Evolutionary conservation across 2,888 invertebrate species (phyloP), one percentile per base, ranked within the genome.

Genomic region (Agrenia bidenticulata): DNA sequence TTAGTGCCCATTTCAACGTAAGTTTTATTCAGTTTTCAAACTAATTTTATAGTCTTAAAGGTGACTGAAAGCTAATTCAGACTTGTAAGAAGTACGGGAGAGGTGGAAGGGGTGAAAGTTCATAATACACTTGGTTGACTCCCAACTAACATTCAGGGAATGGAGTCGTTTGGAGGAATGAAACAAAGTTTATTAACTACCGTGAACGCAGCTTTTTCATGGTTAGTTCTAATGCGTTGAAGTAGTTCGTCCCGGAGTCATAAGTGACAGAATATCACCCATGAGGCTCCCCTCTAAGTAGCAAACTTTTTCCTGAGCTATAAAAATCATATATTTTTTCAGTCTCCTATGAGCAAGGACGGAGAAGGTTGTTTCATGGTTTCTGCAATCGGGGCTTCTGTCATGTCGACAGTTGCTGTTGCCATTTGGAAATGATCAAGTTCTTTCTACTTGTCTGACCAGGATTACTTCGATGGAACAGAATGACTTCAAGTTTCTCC

Each of bases 1-100:
- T 85, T 74, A 85, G 85, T 73, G 81, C 82, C 2, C 84, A 77
- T 67, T 68, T 76, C 60, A 76, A 70, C 59, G 77, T 77, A 72
- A 76, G 74, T 72, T 67, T 63, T 63, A 45, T 26, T 41, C 50
- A 19, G 19, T 45, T 19, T 19, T n/a, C 19, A 19, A 45, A 19
- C 45, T 45, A 45, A 17, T 45, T 45, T 45, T 45, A 17, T 45
- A 7, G 4, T 11, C 32, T 11, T 4, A 32, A 32, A 32, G 32
- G 32, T 32, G 32, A 32, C 32, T 32, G 32, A 32, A n/a, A 17
- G 45, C 9, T 45, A 45, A 17, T 45, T 45, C 15, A 45, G 19
- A 5, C 4, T 45, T 15, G 45, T 5, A 15, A 32, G 4, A 32
- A 32, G 32, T 45, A 17, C 19, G 45, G 15, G 19, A 39, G 15